Conservation (phyloP, 2,113 vertebrate genomes). For the Mastomys natalensis region DNA sequence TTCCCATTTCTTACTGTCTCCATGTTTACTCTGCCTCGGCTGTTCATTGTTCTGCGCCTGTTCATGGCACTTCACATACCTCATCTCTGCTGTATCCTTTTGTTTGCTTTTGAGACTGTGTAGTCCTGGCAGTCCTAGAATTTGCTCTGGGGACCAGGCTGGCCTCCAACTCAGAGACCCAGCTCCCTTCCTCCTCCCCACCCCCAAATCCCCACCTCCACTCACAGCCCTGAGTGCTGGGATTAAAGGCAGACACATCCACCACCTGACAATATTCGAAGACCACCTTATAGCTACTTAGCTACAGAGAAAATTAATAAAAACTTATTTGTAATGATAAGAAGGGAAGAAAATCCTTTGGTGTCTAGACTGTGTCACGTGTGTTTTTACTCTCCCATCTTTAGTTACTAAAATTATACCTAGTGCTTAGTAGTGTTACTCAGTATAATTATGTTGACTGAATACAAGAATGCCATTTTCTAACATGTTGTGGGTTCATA, state of each 20-base stretch:
- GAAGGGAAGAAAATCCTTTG: background rate
- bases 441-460: background rate
- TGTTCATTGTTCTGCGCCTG: background rate
- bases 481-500: background rate
- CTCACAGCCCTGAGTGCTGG: too few species aligned
- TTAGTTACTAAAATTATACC: background rate
- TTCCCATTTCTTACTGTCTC: background rate
- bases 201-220: too few species aligned
- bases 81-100: background rate
- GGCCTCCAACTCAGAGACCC: background rate
- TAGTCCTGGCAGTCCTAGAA: background rate
- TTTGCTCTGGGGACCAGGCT: background rate
- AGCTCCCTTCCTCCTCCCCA: background rate
- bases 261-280: background rate
- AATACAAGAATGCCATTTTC: slow-evolving; percentile 20
- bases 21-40: background rate
- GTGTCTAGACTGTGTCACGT: background rate
- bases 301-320: background rate
- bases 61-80: background rate
- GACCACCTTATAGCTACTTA: background rate
- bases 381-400: background rate
- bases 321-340: slow-evolving; percentile 9
- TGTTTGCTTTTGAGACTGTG: background rate
- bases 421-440: background rate
- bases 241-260: too few species aligned